Percentiles rank a stretch among this genome's conserved stretches.
phyloP scores from a whole-genome alignment of 2,888 invertebrate genomes.

The Drosophila aldrichi region DNA sequence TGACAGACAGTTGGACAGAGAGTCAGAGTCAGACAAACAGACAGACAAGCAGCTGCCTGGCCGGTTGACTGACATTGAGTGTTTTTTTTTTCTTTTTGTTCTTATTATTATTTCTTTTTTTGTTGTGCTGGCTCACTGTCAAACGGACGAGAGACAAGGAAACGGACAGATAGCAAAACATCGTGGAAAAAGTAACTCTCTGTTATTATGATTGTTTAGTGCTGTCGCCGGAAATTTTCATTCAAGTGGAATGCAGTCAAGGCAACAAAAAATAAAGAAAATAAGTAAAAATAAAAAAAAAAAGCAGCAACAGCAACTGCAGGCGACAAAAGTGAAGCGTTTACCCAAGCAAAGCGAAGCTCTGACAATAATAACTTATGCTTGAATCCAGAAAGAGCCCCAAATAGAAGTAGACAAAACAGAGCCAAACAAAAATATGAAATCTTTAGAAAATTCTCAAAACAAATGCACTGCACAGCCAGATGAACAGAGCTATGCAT shows the following conservation, averaged over 20 bases:
- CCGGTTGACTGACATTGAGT: constrained; percentile 56
- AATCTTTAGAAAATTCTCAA: constrained; percentile 41
- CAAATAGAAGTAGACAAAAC: constrained; percentile 1
- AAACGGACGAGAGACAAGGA: constrained; percentile 27
- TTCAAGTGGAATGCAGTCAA: constrained; percentile 65
- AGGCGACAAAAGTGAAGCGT: constrained; percentile 64
- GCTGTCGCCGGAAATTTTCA: constrained; percentile 80
- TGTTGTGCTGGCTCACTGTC: not conserved
- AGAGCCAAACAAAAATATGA: constrained; percentile 22
- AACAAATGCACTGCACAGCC: constrained; percentile 39
- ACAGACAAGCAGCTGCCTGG: constrained; percentile 48
- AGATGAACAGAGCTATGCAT: constrained; percentile 37
- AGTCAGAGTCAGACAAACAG: constrained; percentile 2
- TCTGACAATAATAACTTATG: constrained; percentile 53
- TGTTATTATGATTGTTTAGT: constrained; percentile 81
- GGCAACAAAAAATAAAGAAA: constrained; percentile 5
- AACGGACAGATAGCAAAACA: constrained; percentile 42
- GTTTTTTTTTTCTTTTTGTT: constrained; percentile 20
- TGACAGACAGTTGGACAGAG: constrained; percentile 22
- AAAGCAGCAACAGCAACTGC: constrained; percentile 39
- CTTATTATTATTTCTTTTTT: not conserved
- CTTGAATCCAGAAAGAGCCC: constrained; percentile 21
- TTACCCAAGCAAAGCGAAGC: constrained; percentile 31
- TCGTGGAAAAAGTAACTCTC: constrained; percentile 68
- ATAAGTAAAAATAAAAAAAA: not conserved